These are phyloP conservation scores for Knipowitschia caucasica DNA, from an alignment of 2,797 vertebrate genomes.

Conservation along the genomic window DNA sequence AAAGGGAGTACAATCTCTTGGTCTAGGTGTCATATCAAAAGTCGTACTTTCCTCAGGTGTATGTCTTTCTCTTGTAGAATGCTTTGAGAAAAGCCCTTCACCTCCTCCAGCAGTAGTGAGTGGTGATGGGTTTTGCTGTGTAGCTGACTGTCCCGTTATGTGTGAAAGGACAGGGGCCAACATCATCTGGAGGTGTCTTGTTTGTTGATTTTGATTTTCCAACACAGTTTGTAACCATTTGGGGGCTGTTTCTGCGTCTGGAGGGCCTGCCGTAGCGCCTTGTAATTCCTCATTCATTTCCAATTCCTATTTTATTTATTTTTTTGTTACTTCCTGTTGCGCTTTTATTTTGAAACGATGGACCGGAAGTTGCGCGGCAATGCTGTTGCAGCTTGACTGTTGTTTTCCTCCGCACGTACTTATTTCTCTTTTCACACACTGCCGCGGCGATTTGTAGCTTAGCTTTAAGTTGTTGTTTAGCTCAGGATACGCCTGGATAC, in stretches of 20 bases:
- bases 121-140: background rate
- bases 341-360: background rate
- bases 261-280: background rate
- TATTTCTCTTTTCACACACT: background rate
- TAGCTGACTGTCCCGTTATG: background rate
- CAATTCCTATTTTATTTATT: background rate
- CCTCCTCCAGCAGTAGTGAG: background rate
- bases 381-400: background rate
- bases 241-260: background rate
- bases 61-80: background rate
- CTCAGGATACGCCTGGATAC: background rate
- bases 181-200: background rate
- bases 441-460: background rate
- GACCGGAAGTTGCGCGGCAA: background rate
- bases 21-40: background rate
- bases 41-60: background rate
- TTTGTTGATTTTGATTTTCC: background rate
- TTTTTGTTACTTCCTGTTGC: background rate
- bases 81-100: background rate
- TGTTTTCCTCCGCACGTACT: background rate
- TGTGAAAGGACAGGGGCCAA: background rate
- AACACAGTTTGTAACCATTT: background rate
- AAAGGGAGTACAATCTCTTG: background rate
- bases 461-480: background rate
- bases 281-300: background rate